Percentiles rank a stretch among this genome's conserved stretches.
These are phyloP conservation scores for Vultur gryphus DNA, from an alignment of 2,797 vertebrate species.

Conservation along the genomic window DNA sequence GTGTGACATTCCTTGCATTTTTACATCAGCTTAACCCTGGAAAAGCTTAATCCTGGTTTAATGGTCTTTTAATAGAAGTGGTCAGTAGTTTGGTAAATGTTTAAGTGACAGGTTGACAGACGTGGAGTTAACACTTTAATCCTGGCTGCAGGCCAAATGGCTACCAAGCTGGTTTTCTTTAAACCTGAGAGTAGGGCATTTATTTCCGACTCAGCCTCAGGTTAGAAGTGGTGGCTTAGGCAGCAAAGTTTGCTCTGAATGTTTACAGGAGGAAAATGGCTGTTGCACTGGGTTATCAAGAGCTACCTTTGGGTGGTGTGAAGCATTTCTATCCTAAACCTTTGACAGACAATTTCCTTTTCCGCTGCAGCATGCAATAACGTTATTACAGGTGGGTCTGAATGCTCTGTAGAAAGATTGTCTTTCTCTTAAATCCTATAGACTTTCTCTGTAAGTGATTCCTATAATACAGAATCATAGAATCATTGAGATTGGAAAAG, in stretches of 20 bases:
- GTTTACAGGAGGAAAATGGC: constrained; percentile 15
- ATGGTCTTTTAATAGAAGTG: constrained; percentile 75
- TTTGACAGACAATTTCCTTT: constrained; percentile 37
- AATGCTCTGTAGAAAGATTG: not conserved
- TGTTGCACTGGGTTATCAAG: not conserved
- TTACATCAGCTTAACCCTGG: constrained; percentile 67
- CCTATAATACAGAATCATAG: not conserved
- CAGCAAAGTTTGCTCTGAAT: not conserved
- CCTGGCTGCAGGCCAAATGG: constrained; percentile 69
- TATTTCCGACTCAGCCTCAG: constrained; percentile 32
- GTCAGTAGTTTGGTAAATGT: constrained; percentile 72
- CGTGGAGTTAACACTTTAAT: constrained; percentile 64
- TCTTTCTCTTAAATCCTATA: not conserved
- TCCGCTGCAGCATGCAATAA: not conserved
- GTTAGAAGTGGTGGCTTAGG: constrained; percentile 12
- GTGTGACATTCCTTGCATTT: constrained; percentile 72
- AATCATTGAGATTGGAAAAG: not conserved
- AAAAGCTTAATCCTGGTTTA: constrained; percentile 74
- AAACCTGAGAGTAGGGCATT: constrained; percentile 40
- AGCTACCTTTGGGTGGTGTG: not conserved
- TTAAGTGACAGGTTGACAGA: constrained; percentile 77
- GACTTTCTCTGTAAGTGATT: not conserved
- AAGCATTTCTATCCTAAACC: not conserved
- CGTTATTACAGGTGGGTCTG: not conserved
- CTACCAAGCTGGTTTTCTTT: constrained; percentile 58